Evolutionary conservation across 2,113 vertebrate species (phyloP).

Genomic region (Eptesicus fuscus): DNA sequence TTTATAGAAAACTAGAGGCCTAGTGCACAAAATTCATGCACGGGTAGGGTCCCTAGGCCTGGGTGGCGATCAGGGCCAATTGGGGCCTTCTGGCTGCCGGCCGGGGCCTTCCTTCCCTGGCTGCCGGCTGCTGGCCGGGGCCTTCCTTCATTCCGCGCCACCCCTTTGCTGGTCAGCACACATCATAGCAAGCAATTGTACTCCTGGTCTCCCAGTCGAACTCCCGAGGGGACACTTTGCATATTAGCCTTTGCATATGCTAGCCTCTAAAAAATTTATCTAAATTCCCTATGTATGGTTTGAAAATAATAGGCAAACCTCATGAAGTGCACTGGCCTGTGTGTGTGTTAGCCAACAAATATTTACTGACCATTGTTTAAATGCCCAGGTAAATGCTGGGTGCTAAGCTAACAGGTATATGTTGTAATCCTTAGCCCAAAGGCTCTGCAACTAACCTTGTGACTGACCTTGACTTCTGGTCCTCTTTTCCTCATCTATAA

Average conservation of each 20-base stretch:
- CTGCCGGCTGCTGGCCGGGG: too few relatives aligned
- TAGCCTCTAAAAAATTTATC: not conserved
- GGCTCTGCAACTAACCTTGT: not conserved
- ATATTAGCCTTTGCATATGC: not conserved
- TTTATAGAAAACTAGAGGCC: not conserved
- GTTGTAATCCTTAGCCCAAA: not conserved
- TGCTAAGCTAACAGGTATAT: not conserved
- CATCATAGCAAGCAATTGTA: too few relatives aligned
- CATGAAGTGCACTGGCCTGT: not conserved
- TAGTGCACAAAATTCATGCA: too few relatives aligned
- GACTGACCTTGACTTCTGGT: not conserved
- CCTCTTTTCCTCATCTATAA: not conserved
- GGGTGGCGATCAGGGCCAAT: too few relatives aligned
- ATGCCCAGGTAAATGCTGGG: not conserved
- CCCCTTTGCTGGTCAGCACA: too few relatives aligned
- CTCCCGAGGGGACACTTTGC: too few relatives aligned
- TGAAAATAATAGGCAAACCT: not conserved
- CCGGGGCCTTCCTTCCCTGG: too few relatives aligned
- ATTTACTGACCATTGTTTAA: not conserved
- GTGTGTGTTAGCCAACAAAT: not conserved
- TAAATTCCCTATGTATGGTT: not conserved
- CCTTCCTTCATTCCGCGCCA: too few relatives aligned
- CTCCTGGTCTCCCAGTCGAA: too few relatives aligned
- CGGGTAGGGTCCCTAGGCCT: too few relatives aligned
- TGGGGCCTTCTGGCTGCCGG: too few relatives aligned